These are phyloP conservation scores for Tolmerus cingulatus DNA, from an alignment of 2,888 invertebrate genomes.

Conservation along the genomic window DNA sequence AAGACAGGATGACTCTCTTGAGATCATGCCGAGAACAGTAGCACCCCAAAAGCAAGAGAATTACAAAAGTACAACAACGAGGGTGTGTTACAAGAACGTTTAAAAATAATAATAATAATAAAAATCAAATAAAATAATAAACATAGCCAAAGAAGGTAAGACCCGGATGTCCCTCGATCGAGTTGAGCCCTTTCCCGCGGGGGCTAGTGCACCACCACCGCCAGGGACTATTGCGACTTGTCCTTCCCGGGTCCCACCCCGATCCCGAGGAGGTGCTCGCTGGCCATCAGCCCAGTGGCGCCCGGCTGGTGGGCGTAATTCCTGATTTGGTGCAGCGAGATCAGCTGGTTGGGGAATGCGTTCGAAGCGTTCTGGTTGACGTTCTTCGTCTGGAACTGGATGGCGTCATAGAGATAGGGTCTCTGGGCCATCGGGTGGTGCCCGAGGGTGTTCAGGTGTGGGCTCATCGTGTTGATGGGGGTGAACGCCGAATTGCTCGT, in stretches of 20 bases:
- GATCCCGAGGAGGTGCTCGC: slow-evolving; percentile 70
- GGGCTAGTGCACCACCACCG: neutral
- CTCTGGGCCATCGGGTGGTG: slow-evolving; percentile 76
- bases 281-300: slow-evolving; percentile 74
- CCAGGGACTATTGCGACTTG: slow-evolving; percentile 19
- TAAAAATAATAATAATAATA: too few species aligned
- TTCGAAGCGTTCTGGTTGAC: slow-evolving; percentile 72
- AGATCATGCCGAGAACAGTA: slow-evolving; percentile 34
- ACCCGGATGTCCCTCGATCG: neutral
- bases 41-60: slow-evolving; percentile 28
- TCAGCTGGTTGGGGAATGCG: slow-evolving; percentile 89
- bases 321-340: slow-evolving; percentile 94
- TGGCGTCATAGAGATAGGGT: slow-evolving; percentile 91
- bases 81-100: neutral
- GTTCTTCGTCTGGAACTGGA: slow-evolving; percentile 80
- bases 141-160: neutral
- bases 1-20: slow-evolving; percentile 42
- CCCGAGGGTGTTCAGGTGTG: slow-evolving; percentile 75
- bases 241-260: slow-evolving; percentile 59
- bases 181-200: neutral
- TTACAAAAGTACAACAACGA: slow-evolving; percentile 4
- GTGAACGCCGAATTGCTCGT: slow-evolving; percentile 85
- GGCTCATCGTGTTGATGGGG: slow-evolving; percentile 89
- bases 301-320: slow-evolving; percentile 92
- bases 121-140: too few species aligned